Conservation (phyloP, 2,113 vertebrate species). For the Hemiprocne comata region DNA sequence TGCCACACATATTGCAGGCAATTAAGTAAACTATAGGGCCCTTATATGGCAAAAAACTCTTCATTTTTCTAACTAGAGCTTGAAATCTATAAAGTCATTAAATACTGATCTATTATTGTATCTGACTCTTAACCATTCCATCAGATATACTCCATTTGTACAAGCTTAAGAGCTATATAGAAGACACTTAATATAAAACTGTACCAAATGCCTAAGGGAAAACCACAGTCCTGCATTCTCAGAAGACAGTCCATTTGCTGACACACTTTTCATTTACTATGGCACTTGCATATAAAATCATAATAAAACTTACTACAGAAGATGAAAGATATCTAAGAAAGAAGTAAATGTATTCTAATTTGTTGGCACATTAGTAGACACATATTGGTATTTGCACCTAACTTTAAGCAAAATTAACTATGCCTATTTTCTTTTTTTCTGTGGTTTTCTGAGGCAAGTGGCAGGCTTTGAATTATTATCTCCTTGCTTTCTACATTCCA, state of each 20-base stretch:
- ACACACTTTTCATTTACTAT: conserved; percentile 4
- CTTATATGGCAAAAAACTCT: not conserved
- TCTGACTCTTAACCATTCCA: not conserved
- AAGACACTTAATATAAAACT: not conserved
- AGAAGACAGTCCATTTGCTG: conserved; percentile 19
- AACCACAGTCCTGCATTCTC: not conserved
- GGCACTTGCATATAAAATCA: not conserved
- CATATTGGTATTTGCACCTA: not conserved
- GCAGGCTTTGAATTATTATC: not conserved
- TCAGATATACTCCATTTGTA: not conserved
- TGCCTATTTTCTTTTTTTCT: not conserved
- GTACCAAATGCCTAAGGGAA: not conserved
- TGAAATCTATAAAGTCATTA: not conserved
- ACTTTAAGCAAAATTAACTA: not conserved
- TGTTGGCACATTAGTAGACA: not conserved
- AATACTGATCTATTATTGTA: not conserved
- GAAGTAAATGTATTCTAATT: not conserved
- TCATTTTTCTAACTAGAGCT: not conserved
- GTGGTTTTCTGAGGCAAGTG: not conserved
- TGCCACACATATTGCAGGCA: not conserved
- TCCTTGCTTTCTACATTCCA: not conserved
- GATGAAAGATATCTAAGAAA: not conserved
- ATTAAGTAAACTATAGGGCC: not conserved
- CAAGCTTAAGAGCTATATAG: not conserved
- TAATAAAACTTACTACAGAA: conserved; percentile 2